phyloP scores from a whole-genome alignment of 23 tunicate species.

The Ascidia mentula region DNA sequence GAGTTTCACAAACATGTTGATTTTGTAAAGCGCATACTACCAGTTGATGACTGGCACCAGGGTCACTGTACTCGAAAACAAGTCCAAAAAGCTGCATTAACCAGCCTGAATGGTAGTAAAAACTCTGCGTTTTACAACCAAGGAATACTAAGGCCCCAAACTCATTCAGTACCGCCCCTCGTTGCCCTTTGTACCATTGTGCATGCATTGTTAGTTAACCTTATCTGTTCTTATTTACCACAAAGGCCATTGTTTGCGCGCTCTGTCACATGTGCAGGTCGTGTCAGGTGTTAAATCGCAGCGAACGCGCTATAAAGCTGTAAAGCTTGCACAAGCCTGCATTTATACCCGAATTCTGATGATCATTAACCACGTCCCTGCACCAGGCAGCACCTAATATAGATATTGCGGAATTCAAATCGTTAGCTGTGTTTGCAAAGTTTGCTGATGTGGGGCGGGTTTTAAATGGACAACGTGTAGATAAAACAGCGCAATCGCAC shows the following conservation, averaged over 20 bases:
- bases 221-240: background rate
- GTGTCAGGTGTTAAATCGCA: slow-evolving; percentile 4
- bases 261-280: slow-evolving; percentile 8
- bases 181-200: slow-evolving; percentile 9
- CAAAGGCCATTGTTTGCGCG: background rate
- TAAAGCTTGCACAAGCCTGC: background rate
- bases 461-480: background rate
- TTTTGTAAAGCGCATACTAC: too few relatives aligned
- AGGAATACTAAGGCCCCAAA: background rate
- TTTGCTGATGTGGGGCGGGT: background rate
- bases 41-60: background rate
- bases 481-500: too few relatives aligned
- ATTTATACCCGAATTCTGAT: background rate
- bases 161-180: background rate
- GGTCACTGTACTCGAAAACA: background rate
- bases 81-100: background rate
- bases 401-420: background rate
- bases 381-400: background rate
- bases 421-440: background rate
- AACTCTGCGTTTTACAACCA: background rate
- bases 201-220: slow-evolving; percentile 3
- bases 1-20: too few relatives aligned
- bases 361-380: background rate
- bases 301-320: background rate
- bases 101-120: background rate